Percentiles rank a stretch among this genome's conserved stretches.
phyloP scores from a whole-genome alignment of 2,113 vertebrate genomes.

The Sebastes schlegelii region DNA sequence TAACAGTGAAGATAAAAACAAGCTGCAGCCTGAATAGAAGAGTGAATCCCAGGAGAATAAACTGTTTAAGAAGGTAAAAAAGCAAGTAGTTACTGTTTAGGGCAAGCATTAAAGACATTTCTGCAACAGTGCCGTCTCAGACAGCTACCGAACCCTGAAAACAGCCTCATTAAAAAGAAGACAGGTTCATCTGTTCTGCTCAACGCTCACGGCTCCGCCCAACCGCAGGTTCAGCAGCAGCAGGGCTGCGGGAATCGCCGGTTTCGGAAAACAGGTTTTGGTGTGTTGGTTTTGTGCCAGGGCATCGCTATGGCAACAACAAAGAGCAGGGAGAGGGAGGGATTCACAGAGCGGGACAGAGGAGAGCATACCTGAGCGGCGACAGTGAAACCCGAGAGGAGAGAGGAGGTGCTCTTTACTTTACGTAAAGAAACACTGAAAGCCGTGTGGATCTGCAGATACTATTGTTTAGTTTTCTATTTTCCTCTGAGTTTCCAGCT shows the following conservation, averaged over 20 bases:
- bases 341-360: background rate
- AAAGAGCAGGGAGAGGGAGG: background rate
- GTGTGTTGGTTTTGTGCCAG: conserved; percentile 3
- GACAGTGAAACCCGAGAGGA: conserved; percentile 65
- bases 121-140: background rate
- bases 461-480: background rate
- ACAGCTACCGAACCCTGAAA: background rate
- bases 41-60: background rate
- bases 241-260: background rate
- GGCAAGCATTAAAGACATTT: background rate
- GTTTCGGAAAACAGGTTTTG: conserved; percentile 44
- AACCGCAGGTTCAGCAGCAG: background rate
- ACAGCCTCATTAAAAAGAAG: background rate
- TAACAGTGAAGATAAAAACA: too few relatives aligned
- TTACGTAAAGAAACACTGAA: too few relatives aligned
- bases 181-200: background rate
- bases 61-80: background rate
- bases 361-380: conserved; percentile 45
- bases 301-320: conserved; percentile 34
- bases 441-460: background rate
- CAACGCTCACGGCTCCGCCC: background rate
- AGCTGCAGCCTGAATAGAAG: background rate
- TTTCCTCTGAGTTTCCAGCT: background rate
- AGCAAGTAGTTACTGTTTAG: background rate
- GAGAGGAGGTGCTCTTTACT: conserved; percentile 1